phyloP scores from a whole-genome alignment of 2,888 invertebrate genomes.

The Psylliodes chrysocephalus region DNA sequence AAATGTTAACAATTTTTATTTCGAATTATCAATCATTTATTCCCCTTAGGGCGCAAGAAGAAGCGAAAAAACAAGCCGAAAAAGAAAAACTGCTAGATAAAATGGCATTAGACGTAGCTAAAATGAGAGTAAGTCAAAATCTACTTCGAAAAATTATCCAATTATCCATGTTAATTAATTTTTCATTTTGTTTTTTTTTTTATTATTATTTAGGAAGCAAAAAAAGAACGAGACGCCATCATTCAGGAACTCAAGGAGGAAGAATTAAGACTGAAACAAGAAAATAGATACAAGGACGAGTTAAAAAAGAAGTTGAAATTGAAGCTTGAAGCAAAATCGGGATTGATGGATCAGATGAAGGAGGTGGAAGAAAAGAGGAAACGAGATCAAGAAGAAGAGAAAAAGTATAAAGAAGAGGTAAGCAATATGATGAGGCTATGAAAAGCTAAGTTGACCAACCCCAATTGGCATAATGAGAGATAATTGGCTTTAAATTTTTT shows the following conservation, averaged over 20 bases:
- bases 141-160: slow-evolving; percentile 15
- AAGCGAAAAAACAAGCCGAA: slow-evolving; percentile 51
- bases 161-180: not conserved
- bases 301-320: slow-evolving; percentile 61
- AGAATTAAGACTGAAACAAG: slow-evolving; percentile 66
- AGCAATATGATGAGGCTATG: too few species aligned
- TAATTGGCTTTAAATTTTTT: too few species aligned
- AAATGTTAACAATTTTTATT: not conserved
- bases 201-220: slow-evolving; percentile 45
- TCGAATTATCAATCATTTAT: not conserved
- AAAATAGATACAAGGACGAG: slow-evolving; percentile 61
- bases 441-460: too few species aligned
- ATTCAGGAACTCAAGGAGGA: slow-evolving; percentile 66
- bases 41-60: slow-evolving; percentile 49
- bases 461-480: too few species aligned
- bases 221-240: slow-evolving; percentile 63
- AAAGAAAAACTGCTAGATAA: slow-evolving; percentile 56
- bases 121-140: slow-evolving; percentile 53
- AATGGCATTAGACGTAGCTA: slow-evolving; percentile 57
- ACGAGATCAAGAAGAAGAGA: slow-evolving; percentile 61
- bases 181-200: not conserved
- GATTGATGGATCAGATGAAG: slow-evolving; percentile 57
- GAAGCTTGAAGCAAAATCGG: slow-evolving; percentile 58
- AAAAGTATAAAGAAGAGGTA: slow-evolving; percentile 64
- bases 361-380: slow-evolving; percentile 53